Base-by-base conservation (phyloP, 2,888 invertebrate species). In the Biston stratarius region DNA sequence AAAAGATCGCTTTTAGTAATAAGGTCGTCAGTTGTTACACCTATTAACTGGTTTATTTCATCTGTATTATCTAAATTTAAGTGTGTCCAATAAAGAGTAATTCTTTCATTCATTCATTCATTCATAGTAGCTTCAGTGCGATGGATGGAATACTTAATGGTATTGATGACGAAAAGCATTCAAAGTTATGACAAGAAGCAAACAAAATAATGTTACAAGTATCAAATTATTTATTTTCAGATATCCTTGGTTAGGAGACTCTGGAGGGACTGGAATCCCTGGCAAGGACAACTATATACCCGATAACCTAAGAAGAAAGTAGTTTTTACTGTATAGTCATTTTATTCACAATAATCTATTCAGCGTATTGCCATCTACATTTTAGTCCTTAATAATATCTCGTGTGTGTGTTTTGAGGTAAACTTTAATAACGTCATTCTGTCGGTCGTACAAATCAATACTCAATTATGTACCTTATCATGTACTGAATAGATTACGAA, bases 161-260 rank as follows among this genome's bases (percentile, higher is more conserved):
- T n/a, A n/a, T n/a, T n/a, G n/a, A n/a, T n/a, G n/a, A n/a, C n/a
- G n/a, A n/a, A n/a, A n/a, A n/a, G n/a, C n/a, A n/a, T n/a, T n/a
- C n/a, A n/a, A n/a, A n/a, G n/a, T n/a, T n/a, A n/a, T n/a, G n/a
- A n/a, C n/a, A n/a, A n/a, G n/a, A n/a, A n/a, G n/a, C n/a, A n/a
- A n/a, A n/a, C n/a, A n/a, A n/a, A n/a, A n/a, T n/a, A n/a, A n/a
- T n/a, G n/a, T n/a, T n/a, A n/a, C n/a, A n/a, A n/a, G n/a, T n/a
- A n/a, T n/a, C n/a, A n/a, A n/a, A 15, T 15, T 3, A 24, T 9
- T 10, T 24, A 47, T 15, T 24, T 47, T 24, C 3, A 9, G 95
- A 78, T 96, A 97, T 90, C 98, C 98, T 3, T 98, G 98, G 98
- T 87, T 98, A 72, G 97, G 97, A 36, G 98, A 98, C 88, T 96